Conservation (phyloP, 2,797 vertebrate species). For the Pseudocheirus occidentalis region DNA sequence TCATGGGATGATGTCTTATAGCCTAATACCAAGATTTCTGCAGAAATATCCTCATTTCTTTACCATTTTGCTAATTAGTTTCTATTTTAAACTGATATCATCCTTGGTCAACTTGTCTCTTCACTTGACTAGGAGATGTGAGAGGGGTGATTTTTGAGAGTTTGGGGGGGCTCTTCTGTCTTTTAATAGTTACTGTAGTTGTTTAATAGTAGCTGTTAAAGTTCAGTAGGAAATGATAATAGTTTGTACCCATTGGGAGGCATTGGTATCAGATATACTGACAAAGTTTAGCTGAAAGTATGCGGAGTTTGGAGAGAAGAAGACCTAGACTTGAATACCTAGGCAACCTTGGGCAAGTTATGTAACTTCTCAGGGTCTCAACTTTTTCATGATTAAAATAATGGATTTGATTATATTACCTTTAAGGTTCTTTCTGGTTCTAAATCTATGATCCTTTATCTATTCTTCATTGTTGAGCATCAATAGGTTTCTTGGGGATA, state of each 20-base stretch:
- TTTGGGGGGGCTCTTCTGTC: neutral
- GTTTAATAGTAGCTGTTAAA: no score
- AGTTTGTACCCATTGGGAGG: neutral
- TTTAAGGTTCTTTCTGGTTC: no score
- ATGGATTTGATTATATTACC: neutral
- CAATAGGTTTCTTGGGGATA: neutral
- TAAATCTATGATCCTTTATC: neutral
- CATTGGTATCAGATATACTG: neutral
- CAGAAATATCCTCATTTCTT: no score
- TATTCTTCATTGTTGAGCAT: neutral
- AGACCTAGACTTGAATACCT: neutral
- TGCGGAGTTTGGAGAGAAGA: neutral
- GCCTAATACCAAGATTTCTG: no score
- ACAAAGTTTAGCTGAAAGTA: neutral
- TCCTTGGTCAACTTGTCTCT: neutral
- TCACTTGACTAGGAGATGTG: neutral
- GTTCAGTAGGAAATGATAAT: neutral
- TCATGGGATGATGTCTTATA: no score
- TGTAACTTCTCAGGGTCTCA: neutral
- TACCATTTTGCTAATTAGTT: neutral
- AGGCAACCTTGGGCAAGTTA: neutral
- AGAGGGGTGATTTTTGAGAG: neutral
- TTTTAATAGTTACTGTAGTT: neutral
- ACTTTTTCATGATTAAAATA: neutral
- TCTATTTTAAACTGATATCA: neutral